Evolutionary conservation across 2,888 invertebrate species (phyloP).

Genomic region (Chirona hameri): DNA sequence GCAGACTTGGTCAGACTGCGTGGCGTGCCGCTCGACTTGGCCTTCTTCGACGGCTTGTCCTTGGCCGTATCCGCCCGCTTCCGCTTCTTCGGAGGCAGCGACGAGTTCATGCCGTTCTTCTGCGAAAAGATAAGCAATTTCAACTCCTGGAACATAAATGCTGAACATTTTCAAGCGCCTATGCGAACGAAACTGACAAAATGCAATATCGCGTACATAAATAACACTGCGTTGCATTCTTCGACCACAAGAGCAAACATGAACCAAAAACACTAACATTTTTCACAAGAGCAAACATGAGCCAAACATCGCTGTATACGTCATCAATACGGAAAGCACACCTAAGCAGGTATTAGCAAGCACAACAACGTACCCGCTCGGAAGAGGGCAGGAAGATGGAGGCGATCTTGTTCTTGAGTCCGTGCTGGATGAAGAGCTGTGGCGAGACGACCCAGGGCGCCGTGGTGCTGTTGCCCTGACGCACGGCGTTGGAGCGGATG

Average conservation of each 20-base stretch:
- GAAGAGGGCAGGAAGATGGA: slow-evolving; percentile 35
- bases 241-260: too few relatives aligned
- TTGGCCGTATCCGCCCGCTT: background rate
- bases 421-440: slow-evolving; percentile 45
- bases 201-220: too few relatives aligned
- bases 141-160: too few relatives aligned
- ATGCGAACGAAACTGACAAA: too few relatives aligned
- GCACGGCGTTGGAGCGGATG: slow-evolving; percentile 46
- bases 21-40: background rate
- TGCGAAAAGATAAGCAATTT: background rate
- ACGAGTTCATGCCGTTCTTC: background rate
- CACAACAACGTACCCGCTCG: background rate
- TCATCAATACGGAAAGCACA: too few relatives aligned
- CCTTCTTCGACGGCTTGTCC: background rate
- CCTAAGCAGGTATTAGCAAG: too few relatives aligned
- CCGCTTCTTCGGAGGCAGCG: background rate
- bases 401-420: slow-evolving; percentile 46
- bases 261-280: too few relatives aligned
- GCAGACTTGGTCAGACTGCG: background rate
- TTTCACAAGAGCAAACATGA: too few relatives aligned
- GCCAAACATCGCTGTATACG: too few relatives aligned
- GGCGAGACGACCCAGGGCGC: slow-evolving; percentile 49
- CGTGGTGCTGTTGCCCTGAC: slow-evolving; percentile 43
- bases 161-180: too few relatives aligned
- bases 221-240: too few relatives aligned